Base-by-base conservation (phyloP, 1,140 invertebrate species). In the Bombyx mori region DNA sequence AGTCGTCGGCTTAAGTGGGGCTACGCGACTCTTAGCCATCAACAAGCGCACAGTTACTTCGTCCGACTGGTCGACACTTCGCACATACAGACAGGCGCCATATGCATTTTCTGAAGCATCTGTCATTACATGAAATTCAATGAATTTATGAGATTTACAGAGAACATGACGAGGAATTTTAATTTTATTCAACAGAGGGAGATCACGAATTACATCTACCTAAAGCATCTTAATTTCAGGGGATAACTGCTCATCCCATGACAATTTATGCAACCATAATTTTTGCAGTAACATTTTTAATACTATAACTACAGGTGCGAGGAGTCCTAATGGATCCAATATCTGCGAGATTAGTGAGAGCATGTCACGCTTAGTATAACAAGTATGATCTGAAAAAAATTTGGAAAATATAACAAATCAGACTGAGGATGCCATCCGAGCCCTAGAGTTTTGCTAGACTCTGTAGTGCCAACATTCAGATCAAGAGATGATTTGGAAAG, bases 271-370 rank as follows among this genome's bases (percentile, higher is more conserved):
- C 10, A 9, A 3, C 58, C 58, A 64, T 42, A 64, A 26, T 10
- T 47, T 60, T 64, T 64, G 62, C n/a, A 64, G 18, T 47, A 64
- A 8, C 18, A 64, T 57, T 58, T 64, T 64, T 50, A 44, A 18
- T 44, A 10, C 43, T 9, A 64, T 52, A n/a, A 42, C 51, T 51
- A 48, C 22, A 35, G 54, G 52, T 6, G 46, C 18, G 9, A 60
- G 6, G 22, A 62, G 45, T 10, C 61, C 61, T 10, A 62, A 44
- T 3, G 56, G 58, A 43, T 63, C 62, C 43, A 59, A 60, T 7
- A 63, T 51, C 51, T 57, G 54, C 45, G 18, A 44, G 7, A 44
- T 54, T 42, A 50, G 12, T 9, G 54, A 56, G 7, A 57, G 49
- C 9, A 60, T 54, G 49, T n/a, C 44, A 35, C 53, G 43, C 53